Percentiles rank a stretch among this genome's conserved stretches.
phyloP scores from a whole-genome alignment of 2,888 invertebrate genomes.

The Thereva unica region DNA sequence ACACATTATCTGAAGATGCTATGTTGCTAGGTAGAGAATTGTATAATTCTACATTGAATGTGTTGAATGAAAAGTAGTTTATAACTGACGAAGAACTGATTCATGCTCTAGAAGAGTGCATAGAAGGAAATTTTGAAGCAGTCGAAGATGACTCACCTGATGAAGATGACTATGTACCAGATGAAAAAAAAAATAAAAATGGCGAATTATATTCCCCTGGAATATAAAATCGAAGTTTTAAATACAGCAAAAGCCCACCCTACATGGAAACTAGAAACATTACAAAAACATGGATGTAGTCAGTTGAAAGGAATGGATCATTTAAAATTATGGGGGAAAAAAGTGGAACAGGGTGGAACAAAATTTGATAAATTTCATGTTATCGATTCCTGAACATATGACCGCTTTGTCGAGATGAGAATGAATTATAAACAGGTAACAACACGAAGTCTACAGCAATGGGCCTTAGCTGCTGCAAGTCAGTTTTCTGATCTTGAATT shows the following conservation, averaged over 20 bases:
- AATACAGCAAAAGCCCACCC: neutral
- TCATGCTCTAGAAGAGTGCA: neutral
- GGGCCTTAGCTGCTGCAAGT: constrained; percentile 32
- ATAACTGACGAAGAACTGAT: neutral
- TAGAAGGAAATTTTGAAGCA: neutral
- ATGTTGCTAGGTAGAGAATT: neutral
- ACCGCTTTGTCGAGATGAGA: constrained; percentile 11
- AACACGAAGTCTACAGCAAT: constrained; percentile 31
- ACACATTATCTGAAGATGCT: neutral
- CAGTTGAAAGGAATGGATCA: constrained; percentile 23
- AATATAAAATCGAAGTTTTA: constrained; percentile 3
- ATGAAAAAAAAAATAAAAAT: neutral
- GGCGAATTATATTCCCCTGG: no score
- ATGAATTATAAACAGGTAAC: neutral
- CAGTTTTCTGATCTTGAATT: no score
- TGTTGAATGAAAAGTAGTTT: neutral
- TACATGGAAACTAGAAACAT: constrained; percentile 13
- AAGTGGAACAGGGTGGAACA: constrained; percentile 23
- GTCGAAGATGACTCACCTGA: neutral
- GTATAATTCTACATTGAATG: neutral
- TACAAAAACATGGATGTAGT: constrained; percentile 29
- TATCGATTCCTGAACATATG: constrained; percentile 26
- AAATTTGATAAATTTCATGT: constrained; percentile 26
- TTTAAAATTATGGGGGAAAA: constrained; percentile 17
- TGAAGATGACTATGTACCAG: neutral